Conservation (phyloP, 1,140 invertebrate genomes). For the Tetranychus cinnabarinus region DNA sequence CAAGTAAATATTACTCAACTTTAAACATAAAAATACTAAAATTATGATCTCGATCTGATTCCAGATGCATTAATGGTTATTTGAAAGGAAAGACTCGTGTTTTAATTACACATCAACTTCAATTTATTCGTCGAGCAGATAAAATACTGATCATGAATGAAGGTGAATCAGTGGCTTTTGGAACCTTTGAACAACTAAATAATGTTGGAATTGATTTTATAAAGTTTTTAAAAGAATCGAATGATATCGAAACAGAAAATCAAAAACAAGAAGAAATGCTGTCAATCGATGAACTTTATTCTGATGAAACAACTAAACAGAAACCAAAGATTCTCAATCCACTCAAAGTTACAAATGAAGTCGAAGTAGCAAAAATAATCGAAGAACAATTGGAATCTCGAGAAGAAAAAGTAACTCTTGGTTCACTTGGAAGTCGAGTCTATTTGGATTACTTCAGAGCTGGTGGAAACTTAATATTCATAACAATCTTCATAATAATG, state of each 20-base stretch:
- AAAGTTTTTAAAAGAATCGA: no score
- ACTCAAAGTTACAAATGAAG: background rate
- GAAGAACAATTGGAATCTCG: background rate
- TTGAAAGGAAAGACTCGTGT: constrained; percentile 55
- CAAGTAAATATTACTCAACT: constrained; percentile 26
- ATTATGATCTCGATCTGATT: background rate
- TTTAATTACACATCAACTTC: constrained; percentile 53
- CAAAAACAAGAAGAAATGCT: background rate
- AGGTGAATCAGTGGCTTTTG: constrained; percentile 24
- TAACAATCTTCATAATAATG: background rate
- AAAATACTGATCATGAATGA: constrained; percentile 43
- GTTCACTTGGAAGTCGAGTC: background rate
- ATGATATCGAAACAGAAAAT: no score
- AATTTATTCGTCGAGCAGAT: constrained; percentile 31
- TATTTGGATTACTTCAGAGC: background rate
- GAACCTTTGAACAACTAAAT: background rate
- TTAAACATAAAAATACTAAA: background rate
- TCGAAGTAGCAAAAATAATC: background rate
- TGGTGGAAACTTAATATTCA: background rate
- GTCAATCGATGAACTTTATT: background rate
- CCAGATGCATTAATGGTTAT: constrained; percentile 49
- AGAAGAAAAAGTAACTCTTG: background rate
- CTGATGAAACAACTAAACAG: background rate
- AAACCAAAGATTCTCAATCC: background rate
- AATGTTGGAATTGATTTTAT: no score